Base-by-base conservation (phyloP, 2,888 invertebrate genomes). In the Orchestes rusci region DNA sequence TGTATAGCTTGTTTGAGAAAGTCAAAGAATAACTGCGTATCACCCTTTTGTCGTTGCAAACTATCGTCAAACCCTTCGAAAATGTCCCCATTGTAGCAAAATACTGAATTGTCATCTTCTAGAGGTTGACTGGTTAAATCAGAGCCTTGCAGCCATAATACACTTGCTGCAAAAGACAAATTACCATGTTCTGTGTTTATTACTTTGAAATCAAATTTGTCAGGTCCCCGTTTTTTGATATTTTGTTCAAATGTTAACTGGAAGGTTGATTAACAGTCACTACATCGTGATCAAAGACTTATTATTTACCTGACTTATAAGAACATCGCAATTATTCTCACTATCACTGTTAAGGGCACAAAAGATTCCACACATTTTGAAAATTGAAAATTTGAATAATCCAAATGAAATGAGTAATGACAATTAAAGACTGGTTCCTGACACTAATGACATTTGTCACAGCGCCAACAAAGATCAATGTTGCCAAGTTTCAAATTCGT, bases 71-170 rank as follows among this genome's bases (percentile, higher is more conserved):
- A 55, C 18, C 59, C 56, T 28, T 71, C 77, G 69, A 84, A 94
- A 53, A 91, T 76, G 69, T 96, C 94, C 18, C 94, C 95, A 72
- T 95, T 95, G 73, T 85, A 92, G 16, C 92, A 65, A 42, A 95
- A 70, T 40, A 83, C 63, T 51, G 84, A 81, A 16, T 74, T 71
- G 27, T 73, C 63, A 7, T 68, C 66, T 62, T 77, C 73, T 17
- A 75, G 39, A 0, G 95, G 95, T 64, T 95, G 95, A 19, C 59
- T 55, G 2, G 74, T 73, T 2, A 80, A 13, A 64, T 43, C 1
- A 53, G 47, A 32, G 2, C 94, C 94, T 70, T 93, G 88, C 67
- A 89, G 82, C 85, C 93, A 92, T 36, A 95, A 70, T 4, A 93
- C 84, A 51, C 74, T 70, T 5, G 76, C 76, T 61, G 56, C 58